Evolutionary conservation across 2,797 vertebrate species (phyloP).

Genomic region (Myripristis murdjan): DNA sequence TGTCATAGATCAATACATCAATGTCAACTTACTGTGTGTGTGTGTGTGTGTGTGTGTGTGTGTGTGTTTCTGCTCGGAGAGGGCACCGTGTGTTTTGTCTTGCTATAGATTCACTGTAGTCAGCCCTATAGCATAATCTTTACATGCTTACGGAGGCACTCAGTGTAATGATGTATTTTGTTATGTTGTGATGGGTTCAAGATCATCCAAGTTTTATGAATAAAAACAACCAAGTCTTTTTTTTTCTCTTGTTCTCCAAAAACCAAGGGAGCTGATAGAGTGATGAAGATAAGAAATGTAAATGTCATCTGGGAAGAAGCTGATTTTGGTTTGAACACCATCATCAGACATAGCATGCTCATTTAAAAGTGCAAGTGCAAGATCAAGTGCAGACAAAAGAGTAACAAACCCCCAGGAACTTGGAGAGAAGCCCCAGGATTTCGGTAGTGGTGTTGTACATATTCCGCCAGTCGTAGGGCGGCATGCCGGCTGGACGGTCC

Average conservation of each 20-base stretch:
- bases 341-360: constrained; percentile 13
- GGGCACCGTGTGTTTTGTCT: constrained; percentile 31
- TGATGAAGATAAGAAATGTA: constrained; percentile 8
- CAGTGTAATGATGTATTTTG: constrained; percentile 44
- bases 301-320: constrained; percentile 21
- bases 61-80: constrained; percentile 40
- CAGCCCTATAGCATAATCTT: constrained; percentile 16
- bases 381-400: constrained; percentile 23
- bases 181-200: constrained; percentile 43
- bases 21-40: constrained; percentile 35
- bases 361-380: neutral
- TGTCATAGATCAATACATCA: constrained; percentile 66
- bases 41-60: constrained; percentile 16
- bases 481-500: constrained; percentile 69
- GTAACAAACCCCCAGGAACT: constrained; percentile 90
- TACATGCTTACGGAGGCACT: constrained; percentile 40
- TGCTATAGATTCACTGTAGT: constrained; percentile 34
- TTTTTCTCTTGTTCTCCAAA: constrained; percentile 11
- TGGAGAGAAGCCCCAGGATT: constrained; percentile 87
- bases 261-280: constrained; percentile 19
- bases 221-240: constrained; percentile 44
- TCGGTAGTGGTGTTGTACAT: constrained; percentile 88
- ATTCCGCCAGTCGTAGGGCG: constrained; percentile 86
- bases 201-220: constrained; percentile 57
- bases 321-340: constrained; percentile 36